These are phyloP conservation scores for Phortica okadai DNA, from an alignment of 2,888 invertebrate species.

Conservation along the genomic window DNA sequence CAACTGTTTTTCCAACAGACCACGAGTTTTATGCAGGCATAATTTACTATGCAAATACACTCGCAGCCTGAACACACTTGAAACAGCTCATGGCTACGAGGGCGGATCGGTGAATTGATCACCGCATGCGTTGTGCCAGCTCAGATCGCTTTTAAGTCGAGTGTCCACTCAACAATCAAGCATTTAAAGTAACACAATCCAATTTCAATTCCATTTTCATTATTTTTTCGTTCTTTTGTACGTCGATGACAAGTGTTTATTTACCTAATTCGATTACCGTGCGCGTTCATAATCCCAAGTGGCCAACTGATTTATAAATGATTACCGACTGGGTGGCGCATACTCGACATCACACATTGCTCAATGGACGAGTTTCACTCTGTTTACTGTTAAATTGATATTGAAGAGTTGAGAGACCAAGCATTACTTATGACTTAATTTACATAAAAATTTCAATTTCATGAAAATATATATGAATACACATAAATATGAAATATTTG, in stretches of 20 bases:
- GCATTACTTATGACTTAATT: no score
- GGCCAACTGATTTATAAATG: constrained; percentile 58
- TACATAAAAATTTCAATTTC: no score
- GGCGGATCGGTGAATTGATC: background rate
- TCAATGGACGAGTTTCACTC: no score
- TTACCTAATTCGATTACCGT: constrained; percentile 71
- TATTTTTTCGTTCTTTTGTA: background rate
- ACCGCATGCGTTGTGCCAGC: background rate
- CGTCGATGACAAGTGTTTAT: constrained; percentile 67
- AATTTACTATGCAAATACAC: constrained; percentile 71
- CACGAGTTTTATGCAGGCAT: constrained; percentile 56
- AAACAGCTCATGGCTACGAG: background rate
- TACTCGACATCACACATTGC: constrained; percentile 8
- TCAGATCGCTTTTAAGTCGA: constrained; percentile 44
- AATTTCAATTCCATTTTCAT: constrained; percentile 1
- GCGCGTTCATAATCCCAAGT: constrained; percentile 64
- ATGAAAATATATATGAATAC: background rate
- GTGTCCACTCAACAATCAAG: constrained; percentile 70
- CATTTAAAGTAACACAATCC: constrained; percentile 52
- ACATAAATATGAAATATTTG: background rate
- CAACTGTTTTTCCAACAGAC: constrained; percentile 55
- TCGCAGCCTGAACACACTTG: constrained; percentile 33
- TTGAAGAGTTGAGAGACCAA: no score
- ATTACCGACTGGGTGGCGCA: constrained; percentile 66
- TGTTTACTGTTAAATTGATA: no score